Evolutionary conservation across 92 coral and sea anemone species (phyloP).

Genomic region (Porites rus): DNA sequence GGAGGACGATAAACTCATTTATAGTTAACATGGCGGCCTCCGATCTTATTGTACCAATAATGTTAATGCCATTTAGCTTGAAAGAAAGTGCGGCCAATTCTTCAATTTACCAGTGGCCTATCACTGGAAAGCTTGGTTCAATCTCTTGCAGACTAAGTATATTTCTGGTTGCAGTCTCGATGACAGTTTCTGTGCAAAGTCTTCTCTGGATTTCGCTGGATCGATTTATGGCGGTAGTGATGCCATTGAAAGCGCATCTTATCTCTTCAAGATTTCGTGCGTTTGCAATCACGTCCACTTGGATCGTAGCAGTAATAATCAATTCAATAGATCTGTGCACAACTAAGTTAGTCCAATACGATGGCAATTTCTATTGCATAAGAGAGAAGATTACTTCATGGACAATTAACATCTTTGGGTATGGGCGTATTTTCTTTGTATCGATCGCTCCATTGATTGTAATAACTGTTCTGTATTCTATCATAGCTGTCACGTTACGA

Average conservation of each 20-base stretch:
- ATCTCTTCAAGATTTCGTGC: neutral
- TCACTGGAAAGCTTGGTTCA: no score
- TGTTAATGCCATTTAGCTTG: no score
- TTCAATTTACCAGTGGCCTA: no score
- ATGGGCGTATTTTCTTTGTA: neutral
- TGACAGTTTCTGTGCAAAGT: neutral
- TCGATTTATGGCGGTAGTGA: neutral
- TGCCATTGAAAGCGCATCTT: neutral
- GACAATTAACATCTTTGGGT: no score
- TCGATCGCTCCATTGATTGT: neutral
- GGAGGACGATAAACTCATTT: no score
- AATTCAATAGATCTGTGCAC: neutral
- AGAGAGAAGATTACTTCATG: neutral
- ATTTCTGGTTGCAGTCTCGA: neutral
- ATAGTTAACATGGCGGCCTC: no score
- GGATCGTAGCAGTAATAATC: neutral
- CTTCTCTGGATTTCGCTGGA: neutral
- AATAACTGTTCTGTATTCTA: neutral
- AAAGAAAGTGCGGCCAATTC: no score
- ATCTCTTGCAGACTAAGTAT: no score
- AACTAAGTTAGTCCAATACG: neutral
- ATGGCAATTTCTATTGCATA: neutral
- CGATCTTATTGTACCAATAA: no score
- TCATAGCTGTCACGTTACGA: neutral
- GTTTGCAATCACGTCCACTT: neutral